These are phyloP conservation scores for Colletes collaris DNA, from an alignment of 2,888 invertebrate species.

Conservation along the genomic window DNA sequence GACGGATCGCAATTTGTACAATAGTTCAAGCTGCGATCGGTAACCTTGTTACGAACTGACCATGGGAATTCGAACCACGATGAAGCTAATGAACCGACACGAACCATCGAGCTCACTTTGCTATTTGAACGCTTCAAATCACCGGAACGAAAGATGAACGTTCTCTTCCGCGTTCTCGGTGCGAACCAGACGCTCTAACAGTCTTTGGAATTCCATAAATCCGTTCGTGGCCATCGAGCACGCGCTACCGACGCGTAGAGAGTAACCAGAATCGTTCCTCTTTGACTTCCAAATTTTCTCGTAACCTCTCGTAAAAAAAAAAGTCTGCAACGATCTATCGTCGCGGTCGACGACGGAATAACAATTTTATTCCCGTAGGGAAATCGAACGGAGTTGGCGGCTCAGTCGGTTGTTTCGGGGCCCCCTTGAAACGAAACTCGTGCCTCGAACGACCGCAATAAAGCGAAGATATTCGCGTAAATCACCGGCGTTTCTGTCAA, in stretches of 20 bases:
- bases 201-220: slow-evolving; percentile 3
- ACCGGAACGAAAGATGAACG: too few species aligned
- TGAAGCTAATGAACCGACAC: background rate
- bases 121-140: too few species aligned
- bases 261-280: background rate
- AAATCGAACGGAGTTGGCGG: background rate
- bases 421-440: slow-evolving; percentile 15
- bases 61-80: too few species aligned
- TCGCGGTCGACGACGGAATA: slow-evolving; percentile 13
- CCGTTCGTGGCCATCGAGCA: too few species aligned
- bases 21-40: too few species aligned
- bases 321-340: background rate
- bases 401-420: slow-evolving; percentile 25
- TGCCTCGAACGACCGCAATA: slow-evolving; percentile 14
- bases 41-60: too few species aligned
- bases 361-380: slow-evolving; percentile 23
- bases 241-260: background rate
- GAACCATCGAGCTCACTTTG: too few species aligned
- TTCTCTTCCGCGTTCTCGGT: background rate
- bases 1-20: too few species aligned
- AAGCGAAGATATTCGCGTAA: slow-evolving; percentile 41
- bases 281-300: slow-evolving; percentile 5
- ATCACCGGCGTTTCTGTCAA: slow-evolving; percentile 26
- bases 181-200: background rate
- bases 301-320: slow-evolving; percentile 28